Evolutionary conservation across 92 coral and sea anemone genomes (phyloP).

Genomic region (Pocillopora meandrina): DNA sequence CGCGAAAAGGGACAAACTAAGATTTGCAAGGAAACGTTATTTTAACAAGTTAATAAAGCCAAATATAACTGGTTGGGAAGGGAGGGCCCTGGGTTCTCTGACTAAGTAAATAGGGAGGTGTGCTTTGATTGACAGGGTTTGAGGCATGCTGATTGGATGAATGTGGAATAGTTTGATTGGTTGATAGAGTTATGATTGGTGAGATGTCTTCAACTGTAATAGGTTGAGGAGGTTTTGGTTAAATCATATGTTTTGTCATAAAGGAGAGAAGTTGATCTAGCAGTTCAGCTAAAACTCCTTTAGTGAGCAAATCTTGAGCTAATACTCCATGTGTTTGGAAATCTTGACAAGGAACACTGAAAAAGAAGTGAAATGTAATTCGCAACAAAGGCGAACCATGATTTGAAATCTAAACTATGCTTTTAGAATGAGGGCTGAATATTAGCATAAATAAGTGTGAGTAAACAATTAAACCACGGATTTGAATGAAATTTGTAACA

Average conservation of each 20-base stretch:
- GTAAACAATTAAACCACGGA: background rate
- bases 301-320: slow-evolving; percentile 78
- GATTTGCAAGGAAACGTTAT: slow-evolving; percentile 11
- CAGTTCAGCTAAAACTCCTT: slow-evolving; percentile 86
- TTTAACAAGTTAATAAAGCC: too few relatives aligned
- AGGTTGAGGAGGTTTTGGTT: slow-evolving; percentile 70
- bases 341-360: slow-evolving; percentile 99
- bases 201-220: slow-evolving; percentile 50
- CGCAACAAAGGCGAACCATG: background rate
- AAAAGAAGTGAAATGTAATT: slow-evolving; percentile 34
- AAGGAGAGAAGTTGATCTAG: slow-evolving; percentile 75
- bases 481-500: too few relatives aligned
- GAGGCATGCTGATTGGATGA: slow-evolving; percentile 39
- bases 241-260: slow-evolving; percentile 55
- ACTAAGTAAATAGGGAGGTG: slow-evolving; percentile 40
- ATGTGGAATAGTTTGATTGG: slow-evolving; percentile 52
- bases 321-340: slow-evolving; percentile 70
- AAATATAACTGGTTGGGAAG: slow-evolving; percentile 30
- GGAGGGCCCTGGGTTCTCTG: slow-evolving; percentile 6
- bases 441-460: too few relatives aligned
- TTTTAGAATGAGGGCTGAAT: background rate
- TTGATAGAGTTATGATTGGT: slow-evolving; percentile 52
- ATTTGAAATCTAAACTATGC: too few relatives aligned
- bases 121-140: slow-evolving; percentile 35
- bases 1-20: slow-evolving; percentile 99